A percentile compares a stretch with the other conserved stretches of the same genome.
Conservation (phyloP, 2,797 vertebrate genomes). For the Crenuchus spilurus region DNA sequence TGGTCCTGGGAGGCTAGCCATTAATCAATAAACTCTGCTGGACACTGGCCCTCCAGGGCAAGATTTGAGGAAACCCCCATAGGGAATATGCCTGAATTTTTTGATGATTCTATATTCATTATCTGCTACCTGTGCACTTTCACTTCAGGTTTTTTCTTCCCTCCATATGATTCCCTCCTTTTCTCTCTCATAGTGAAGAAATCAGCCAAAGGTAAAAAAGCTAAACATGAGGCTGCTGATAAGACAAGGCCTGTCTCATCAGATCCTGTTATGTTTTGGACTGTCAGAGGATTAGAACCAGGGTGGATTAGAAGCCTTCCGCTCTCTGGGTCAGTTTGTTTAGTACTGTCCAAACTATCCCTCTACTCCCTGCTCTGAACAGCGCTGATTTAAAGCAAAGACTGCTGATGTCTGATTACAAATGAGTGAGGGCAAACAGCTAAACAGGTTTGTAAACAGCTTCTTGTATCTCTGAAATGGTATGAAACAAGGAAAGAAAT, state of each 20-base stretch:
- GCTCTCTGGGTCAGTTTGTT: slow-evolving; percentile 45
- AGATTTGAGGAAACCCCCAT: too few species aligned
- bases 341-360: slow-evolving; percentile 31
- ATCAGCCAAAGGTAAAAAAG: not conserved
- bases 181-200: slow-evolving; percentile 7
- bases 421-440: slow-evolving; percentile 7
- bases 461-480: too few species aligned
- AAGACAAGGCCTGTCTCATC: not conserved
- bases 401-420: not conserved
- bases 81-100: not conserved
- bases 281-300: slow-evolving; percentile 23
- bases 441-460: too few species aligned
- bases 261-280: slow-evolving; percentile 31
- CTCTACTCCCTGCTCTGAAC: slow-evolving; percentile 12
- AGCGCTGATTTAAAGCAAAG: not conserved
- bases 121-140: not conserved
- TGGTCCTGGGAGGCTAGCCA: too few species aligned
- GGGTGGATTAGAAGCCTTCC: slow-evolving; percentile 33
- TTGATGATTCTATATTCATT: not conserved
- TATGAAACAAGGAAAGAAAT: too few species aligned
- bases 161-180: not conserved
- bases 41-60: too few species aligned
- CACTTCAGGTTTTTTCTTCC: not conserved
- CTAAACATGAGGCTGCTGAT: slow-evolving; percentile 1
- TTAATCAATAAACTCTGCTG: too few species aligned